phyloP scores from a whole-genome alignment of 2,113 vertebrate species.

The Strix aluco region DNA sequence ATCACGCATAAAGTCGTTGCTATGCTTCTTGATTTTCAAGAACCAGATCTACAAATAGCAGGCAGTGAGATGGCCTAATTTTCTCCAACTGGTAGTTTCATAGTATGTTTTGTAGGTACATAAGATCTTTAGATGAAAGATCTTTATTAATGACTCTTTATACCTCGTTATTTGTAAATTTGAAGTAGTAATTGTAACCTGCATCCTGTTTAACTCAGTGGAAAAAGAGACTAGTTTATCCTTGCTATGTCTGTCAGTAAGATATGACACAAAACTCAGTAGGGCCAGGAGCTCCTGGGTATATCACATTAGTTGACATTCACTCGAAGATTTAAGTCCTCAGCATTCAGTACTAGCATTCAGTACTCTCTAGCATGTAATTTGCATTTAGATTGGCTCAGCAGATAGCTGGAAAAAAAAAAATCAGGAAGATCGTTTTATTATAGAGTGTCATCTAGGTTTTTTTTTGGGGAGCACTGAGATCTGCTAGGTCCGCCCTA shows the following conservation, averaged over 20 bases:
- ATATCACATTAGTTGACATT: not conserved
- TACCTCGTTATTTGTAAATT: not conserved
- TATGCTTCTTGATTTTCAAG: not conserved
- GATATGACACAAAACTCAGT: not conserved
- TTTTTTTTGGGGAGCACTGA: not conserved
- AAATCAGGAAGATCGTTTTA: not conserved
- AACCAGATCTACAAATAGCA: not conserved
- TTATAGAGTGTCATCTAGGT: no score
- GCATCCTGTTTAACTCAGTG: not conserved
- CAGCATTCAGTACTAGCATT: not conserved
- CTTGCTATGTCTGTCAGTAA: not conserved
- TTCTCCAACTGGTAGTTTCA: not conserved
- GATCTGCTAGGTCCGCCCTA: not conserved
- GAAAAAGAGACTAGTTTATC: not conserved
- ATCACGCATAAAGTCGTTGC: not conserved
- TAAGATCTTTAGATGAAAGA: not conserved
- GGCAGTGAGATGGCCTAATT: not conserved
- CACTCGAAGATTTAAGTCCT: not conserved
- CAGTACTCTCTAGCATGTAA: not conserved
- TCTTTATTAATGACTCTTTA: not conserved
- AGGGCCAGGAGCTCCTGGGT: not conserved
- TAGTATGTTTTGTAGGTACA: not conserved
- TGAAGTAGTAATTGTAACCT: not conserved
- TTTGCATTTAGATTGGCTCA: not conserved
- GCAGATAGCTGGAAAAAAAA: not conserved